These are phyloP conservation scores for Colius striatus DNA, from an alignment of 2,113 vertebrate species.

Conservation along the genomic window DNA sequence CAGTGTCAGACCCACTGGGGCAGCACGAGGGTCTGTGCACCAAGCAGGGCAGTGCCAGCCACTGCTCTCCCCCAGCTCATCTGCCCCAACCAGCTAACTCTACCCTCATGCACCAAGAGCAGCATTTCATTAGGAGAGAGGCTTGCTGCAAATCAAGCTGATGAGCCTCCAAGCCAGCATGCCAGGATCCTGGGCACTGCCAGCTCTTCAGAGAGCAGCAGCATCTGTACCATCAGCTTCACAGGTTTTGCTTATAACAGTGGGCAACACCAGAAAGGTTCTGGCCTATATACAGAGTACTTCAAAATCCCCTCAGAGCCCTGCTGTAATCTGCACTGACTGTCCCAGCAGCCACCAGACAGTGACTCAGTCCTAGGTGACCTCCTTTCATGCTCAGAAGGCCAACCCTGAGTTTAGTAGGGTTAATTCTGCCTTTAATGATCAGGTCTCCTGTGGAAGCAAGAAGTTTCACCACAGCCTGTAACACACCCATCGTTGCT, in stretches of 20 bases:
- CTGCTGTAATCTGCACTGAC: background rate
- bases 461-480: background rate
- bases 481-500: background rate
- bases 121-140: background rate
- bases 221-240: background rate
- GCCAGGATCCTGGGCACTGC: accelerated
- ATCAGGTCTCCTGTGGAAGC: background rate
- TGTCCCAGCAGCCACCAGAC: background rate
- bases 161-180: accelerated
- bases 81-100: accelerated
- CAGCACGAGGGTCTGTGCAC: background rate
- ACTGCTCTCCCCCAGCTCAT: background rate
- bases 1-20: background rate
- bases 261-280: background rate
- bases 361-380: background rate
- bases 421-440: background rate
- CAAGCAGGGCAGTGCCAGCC: background rate
- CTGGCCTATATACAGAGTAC: background rate
- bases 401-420: background rate
- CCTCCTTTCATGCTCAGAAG: background rate
- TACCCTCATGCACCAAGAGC: accelerated
- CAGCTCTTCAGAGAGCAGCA: background rate
- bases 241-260: background rate
- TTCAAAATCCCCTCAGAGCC: background rate
- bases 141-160: background rate